phyloP scores from a whole-genome alignment of 1,140 invertebrate genomes.

The Popillia japonica region DNA sequence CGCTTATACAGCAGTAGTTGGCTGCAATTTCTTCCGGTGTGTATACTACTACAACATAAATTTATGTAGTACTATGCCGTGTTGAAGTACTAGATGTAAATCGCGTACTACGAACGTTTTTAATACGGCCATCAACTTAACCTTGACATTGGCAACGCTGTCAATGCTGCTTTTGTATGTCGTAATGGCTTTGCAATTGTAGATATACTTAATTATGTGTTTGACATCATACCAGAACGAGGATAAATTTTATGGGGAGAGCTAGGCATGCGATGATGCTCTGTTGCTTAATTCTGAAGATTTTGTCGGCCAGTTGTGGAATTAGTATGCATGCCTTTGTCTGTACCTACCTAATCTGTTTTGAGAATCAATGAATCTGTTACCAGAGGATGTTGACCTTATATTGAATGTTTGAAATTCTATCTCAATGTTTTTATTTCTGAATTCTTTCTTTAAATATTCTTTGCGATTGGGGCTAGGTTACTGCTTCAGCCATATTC shows the following conservation, averaged over 20 bases:
- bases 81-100: neutral
- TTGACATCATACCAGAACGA: neutral
- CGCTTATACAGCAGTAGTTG: slow-evolving; percentile 40
- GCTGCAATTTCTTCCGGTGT: slow-evolving; percentile 48
- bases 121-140: slow-evolving; percentile 18
- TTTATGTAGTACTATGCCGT: slow-evolving; percentile 23
- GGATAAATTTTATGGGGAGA: too few species aligned
- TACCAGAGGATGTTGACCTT: too few species aligned
- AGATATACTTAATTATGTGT: neutral
- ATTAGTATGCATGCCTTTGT: too few species aligned
- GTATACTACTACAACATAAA: neutral
- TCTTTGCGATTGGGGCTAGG: too few species aligned
- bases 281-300: neutral
- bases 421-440: too few species aligned
- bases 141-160: slow-evolving; percentile 47
- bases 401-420: too few species aligned
- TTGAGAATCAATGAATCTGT: too few species aligned
- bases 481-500: too few species aligned
- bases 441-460: too few species aligned
- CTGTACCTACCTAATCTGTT: too few species aligned
- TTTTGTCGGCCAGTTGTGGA: too few species aligned
- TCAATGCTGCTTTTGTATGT: neutral
- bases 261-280: neutral
- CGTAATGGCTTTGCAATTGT: neutral
- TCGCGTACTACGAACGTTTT: neutral